phyloP scores from a whole-genome alignment of 2,113 vertebrate species.

The Leptocoma aspasia region DNA sequence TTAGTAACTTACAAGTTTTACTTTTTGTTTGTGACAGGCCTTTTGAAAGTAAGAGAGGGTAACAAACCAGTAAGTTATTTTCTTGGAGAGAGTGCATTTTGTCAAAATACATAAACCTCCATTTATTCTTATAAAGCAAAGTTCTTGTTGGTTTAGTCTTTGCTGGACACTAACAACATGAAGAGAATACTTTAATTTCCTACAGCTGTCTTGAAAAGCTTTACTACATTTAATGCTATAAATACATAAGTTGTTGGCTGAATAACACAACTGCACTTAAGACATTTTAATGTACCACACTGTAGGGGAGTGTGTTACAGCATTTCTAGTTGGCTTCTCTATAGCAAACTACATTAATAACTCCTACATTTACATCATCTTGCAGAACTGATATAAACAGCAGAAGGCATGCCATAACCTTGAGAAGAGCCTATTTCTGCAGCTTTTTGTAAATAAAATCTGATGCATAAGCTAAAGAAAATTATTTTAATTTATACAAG shows the following conservation, averaged over 20 bases:
- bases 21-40: neutral
- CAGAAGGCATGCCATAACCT: neutral
- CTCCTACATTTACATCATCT: neutral
- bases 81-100: neutral
- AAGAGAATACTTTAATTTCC: neutral
- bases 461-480: neutral
- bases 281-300: neutral
- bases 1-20: neutral
- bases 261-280: neutral
- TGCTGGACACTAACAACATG: neutral
- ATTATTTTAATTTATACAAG: neutral
- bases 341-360: neutral
- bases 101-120: neutral
- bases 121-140: neutral
- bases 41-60: neutral
- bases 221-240: neutral
- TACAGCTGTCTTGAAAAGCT: neutral
- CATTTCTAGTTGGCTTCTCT: neutral
- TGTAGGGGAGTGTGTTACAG: neutral
- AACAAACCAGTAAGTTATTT: neutral
- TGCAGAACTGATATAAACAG: neutral
- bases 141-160: neutral
- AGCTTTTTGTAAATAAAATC: neutral
- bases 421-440: neutral
- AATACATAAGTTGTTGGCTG: neutral